Evolutionary conservation across 1,140 invertebrate species (phyloP), one percentile per base, ranked within the genome.

Genomic region (Cydia fagiglandana): DNA sequence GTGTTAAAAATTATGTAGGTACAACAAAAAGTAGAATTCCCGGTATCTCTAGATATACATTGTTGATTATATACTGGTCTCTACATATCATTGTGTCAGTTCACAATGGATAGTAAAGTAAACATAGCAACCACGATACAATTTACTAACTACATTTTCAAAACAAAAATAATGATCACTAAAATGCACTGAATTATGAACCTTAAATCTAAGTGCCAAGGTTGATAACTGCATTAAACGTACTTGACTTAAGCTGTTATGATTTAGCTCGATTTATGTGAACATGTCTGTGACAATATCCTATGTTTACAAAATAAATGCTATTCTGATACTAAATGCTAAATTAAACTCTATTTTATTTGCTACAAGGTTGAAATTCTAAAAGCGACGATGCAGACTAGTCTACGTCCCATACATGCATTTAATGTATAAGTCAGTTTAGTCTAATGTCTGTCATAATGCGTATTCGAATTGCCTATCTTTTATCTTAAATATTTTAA

Each of bases 241-340:
- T 47, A 13, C 12, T 47, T n/a, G 15, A n/a, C n/a, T 53, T 53
- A 53, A n/a, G 50, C 5, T 4, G 50, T 53, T n/a, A 13, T 53
- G 50, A 17, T n/a, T n/a, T 53, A 7, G n/a, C n/a, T 17, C 15
- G 15, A n/a, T 47, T 13, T 13, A 53, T 53, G 50, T 53, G 50
- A 53, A 53, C 50, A 53, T 53, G 50, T 5, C 50, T 6, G 50
- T 53, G 47, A 53, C 50, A 53, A 53, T 53, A 53, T 53, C 50
- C 50, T 53, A 53, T 53, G 50, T 53, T 53, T 53, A 53, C n/a
- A 53, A 53, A 53, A 15, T n/a, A 53, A 53, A 53, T 53, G 50
- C 50, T 53, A 53, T n/a, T 53, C 15, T 53, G n/a, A 6, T 0
- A 53, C n/a, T 53, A n/a, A 53, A 53, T 53, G 6, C 50, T 53